A percentile compares a stretch with the other conserved stretches of the same genome.
These are phyloP conservation scores for Anarhynchus alexandrinus DNA, from an alignment of 2,113 vertebrate genomes.

Conservation along the genomic window DNA sequence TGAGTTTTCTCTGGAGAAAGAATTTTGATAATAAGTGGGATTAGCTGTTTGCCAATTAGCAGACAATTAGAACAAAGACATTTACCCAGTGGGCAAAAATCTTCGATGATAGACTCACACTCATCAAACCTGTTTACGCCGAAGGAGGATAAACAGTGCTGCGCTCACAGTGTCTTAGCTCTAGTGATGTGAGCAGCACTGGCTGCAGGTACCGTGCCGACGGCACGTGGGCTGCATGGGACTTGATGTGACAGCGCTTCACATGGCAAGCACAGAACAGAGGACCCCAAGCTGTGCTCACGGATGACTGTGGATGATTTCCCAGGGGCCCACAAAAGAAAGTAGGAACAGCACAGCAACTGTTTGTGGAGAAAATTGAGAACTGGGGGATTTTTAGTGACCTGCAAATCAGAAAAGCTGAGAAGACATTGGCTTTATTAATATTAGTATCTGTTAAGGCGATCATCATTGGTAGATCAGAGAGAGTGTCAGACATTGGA, in stretches of 20 bases:
- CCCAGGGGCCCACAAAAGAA: background rate
- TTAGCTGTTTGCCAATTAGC: slow-evolving; percentile 51
- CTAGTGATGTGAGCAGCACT: background rate
- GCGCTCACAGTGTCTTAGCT: background rate
- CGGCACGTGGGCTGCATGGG: background rate
- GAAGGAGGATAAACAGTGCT: background rate
- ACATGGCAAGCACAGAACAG: background rate
- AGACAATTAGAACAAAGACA: slow-evolving; percentile 43
- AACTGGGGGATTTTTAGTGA: background rate
- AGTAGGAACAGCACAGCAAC: background rate
- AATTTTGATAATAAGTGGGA: slow-evolving; percentile 31
- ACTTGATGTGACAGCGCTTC: background rate
- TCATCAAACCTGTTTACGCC: slow-evolving; percentile 13
- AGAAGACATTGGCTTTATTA: background rate
- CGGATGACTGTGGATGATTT: background rate
- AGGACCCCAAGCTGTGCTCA: rapidly evolving
- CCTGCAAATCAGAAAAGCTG: background rate
- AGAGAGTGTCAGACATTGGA: background rate
- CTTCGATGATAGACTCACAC: background rate
- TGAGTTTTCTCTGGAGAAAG: slow-evolving; percentile 6
- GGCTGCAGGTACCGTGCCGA: background rate
- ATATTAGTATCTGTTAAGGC: background rate
- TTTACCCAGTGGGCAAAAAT: slow-evolving; percentile 15
- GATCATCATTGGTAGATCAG: background rate
- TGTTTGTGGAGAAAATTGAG: background rate